Base-by-base conservation (phyloP, 2,797 vertebrate genomes). In the Galagoides demidoff region DNA sequence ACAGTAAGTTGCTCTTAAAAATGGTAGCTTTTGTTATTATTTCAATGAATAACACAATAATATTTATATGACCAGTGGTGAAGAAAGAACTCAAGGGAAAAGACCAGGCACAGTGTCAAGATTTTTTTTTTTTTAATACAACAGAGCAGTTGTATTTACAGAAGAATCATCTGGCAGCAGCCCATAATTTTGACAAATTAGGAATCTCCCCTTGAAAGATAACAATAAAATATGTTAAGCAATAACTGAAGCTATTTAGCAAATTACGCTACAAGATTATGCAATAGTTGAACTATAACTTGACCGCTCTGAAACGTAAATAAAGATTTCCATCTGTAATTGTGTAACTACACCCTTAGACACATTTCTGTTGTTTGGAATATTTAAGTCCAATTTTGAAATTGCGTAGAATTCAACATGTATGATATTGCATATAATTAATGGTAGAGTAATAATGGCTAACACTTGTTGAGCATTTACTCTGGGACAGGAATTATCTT, bases 101-200 rank as follows among this genome's bases (percentile, higher is more conserved):
- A 96, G 76, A 94, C 78, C 61, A 96, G 95, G 96, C 97, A 93
- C 83, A 85, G 68, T 78, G 89, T 98, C 96, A 96, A 96, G 71
- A 90, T 94, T 88, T 84, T 39, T 91, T 63, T 78, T 85, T 95
- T 31, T 57, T 16, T 45, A 87, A 63, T 84, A 74, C 74, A 97
- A 34, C 55, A 95, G 94, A 95, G 63, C 76, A 66, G 89, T 98
- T 96, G 82, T 97, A 95, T 95, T 97, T 98, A 96, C 45, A 93
- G 93, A 96, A 81, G 96, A 93, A 31, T 90, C 94, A 81, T 95
- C 90, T 97, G 97, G 96, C 96, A 96, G 92, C 27, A 96, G 68
- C 92, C 92, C 96, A 92, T 96, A 96, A 97, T 98, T 94, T 96
- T 95, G 95, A 97, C 96, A 93, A 96, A 95, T 96, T 97, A 90